These are phyloP conservation scores for Yponomeuta evonymella DNA, from an alignment of 2,888 invertebrate genomes.

Conservation along the genomic window DNA sequence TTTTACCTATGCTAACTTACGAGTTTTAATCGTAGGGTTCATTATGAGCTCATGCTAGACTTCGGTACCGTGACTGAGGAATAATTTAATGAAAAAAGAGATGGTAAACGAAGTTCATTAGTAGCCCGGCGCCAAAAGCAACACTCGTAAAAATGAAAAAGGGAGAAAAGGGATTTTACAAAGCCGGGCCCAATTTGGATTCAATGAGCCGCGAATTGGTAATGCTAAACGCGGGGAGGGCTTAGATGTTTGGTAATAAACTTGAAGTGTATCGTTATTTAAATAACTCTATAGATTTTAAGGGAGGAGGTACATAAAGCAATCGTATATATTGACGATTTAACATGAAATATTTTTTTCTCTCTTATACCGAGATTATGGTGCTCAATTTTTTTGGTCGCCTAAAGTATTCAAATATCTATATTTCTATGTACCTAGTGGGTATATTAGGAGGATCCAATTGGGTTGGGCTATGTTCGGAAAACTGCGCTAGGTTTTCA, in stretches of 20 bases:
- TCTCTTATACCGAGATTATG: no score
- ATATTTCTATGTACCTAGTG: no score
- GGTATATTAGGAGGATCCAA: no score
- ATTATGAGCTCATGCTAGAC: constrained; percentile 8
- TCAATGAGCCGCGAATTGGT: constrained; percentile 58
- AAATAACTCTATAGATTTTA: constrained; percentile 15
- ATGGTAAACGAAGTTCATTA: constrained; percentile 46
- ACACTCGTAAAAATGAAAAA: constrained; percentile 58
- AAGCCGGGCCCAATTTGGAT: constrained; percentile 54
- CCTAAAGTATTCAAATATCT: no score
- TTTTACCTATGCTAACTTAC: no score
- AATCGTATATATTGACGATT: background rate
- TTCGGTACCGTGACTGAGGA: background rate
- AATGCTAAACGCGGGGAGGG: constrained; percentile 51
- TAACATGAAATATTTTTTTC: no score
- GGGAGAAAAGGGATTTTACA: constrained; percentile 47
- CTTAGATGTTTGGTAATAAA: constrained; percentile 32
- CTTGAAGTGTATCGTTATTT: constrained; percentile 20
- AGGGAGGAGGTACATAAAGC: constrained; percentile 2
- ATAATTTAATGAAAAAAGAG: constrained; percentile 23
- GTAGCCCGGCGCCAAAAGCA: constrained; percentile 40
- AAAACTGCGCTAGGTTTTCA: no score
- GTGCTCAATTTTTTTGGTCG: no score
- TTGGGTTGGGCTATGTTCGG: no score
- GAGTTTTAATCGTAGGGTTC: no score